Percentiles rank a stretch among this genome's conserved stretches.
phyloP scores from a whole-genome alignment of 2,888 invertebrate genomes.

The Digitonthophagus gazella region DNA sequence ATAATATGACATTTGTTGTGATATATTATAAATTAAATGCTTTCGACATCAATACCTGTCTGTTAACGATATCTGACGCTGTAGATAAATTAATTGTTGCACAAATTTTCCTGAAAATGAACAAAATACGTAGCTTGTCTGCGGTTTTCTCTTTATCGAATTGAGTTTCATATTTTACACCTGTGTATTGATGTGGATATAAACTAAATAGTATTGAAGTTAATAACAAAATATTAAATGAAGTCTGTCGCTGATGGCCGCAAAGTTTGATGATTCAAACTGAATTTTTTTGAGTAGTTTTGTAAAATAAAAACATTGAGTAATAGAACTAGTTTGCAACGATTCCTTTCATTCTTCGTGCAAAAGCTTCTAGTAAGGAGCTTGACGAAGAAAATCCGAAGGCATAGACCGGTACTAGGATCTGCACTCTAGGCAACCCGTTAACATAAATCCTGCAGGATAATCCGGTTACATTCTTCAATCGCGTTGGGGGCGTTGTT shows the following conservation, averaged over 20 bases:
- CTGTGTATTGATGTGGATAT: neutral
- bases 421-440: neutral
- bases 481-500: neutral
- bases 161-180: neutral
- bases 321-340: too few species aligned
- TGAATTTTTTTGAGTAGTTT: too few species aligned
- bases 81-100: neutral
- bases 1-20: too few species aligned
- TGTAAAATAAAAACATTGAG: too few species aligned
- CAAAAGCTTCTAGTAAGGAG: neutral
- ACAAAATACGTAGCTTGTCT: neutral
- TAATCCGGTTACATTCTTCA: neutral
- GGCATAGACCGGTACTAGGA: neutral
- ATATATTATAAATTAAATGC: too few species aligned
- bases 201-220: too few species aligned
- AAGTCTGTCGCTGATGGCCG: too few species aligned
- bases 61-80: neutral
- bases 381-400: neutral
- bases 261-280: too few species aligned
- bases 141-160: neutral
- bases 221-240: too few species aligned
- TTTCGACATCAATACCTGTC: neutral
- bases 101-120: neutral
- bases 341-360: neutral
- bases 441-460: slow-evolving; percentile 2